Evolutionary conservation across 2,888 invertebrate genomes (phyloP).

Genomic region (Melangyna quadrimaculata): DNA sequence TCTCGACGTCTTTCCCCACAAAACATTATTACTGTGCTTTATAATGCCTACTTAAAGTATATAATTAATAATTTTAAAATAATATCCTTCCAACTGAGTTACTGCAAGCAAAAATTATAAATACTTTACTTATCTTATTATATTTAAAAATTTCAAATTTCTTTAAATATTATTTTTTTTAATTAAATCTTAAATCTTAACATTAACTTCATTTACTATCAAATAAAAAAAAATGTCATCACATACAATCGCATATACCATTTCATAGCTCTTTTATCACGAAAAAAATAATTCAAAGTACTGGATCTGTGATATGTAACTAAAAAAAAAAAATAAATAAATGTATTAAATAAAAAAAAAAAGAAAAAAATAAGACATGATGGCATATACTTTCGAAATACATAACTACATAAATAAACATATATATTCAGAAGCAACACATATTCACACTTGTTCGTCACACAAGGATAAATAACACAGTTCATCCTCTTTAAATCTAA

Average conservation of each 20-base stretch:
- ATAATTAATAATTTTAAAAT: too few species aligned
- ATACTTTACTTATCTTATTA: too few species aligned
- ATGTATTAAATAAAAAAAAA: slow-evolving; percentile 52
- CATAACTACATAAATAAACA: slow-evolving; percentile 6
- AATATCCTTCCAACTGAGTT: too few species aligned
- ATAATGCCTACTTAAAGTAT: too few species aligned
- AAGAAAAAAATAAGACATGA: slow-evolving; percentile 26
- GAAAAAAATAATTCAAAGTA: slow-evolving; percentile 75
- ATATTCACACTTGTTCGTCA: slow-evolving; percentile 36
- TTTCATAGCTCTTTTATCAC: slow-evolving; percentile 64
- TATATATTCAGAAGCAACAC: slow-evolving; percentile 12
- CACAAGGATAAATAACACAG: slow-evolving; percentile 20
- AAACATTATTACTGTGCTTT: too few species aligned
- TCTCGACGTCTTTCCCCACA: too few species aligned
- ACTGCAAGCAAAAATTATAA: too few species aligned
- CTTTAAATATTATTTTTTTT: background rate
- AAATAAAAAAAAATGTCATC: slow-evolving; percentile 8
- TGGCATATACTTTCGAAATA: slow-evolving; percentile 59
- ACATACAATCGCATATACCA: slow-evolving; percentile 32
- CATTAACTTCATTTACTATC: background rate
- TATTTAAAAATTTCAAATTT: background rate
- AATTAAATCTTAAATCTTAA: background rate
- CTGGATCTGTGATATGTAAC: slow-evolving; percentile 81
- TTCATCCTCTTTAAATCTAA: background rate
- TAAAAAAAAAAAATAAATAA: slow-evolving; percentile 66